A percentile compares a stretch with the other conserved stretches of the same genome.
phyloP scores from a whole-genome alignment of 2,888 invertebrate species.

The Melolontha melolontha region DNA sequence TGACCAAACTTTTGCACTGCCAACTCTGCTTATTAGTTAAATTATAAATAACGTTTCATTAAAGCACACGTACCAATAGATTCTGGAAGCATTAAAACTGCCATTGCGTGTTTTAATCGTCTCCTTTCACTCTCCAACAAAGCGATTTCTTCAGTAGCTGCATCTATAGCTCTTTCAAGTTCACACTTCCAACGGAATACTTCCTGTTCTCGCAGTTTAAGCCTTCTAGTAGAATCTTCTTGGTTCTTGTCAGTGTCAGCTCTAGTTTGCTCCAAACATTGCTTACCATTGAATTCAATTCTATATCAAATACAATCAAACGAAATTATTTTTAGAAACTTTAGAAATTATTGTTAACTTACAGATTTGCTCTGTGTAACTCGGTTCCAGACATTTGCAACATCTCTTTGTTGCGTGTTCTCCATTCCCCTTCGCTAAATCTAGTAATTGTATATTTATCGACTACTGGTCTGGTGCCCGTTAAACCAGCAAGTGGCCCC shows the following conservation, averaged over 20 bases:
- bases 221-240: conserved; percentile 73
- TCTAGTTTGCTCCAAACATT: conserved; percentile 74
- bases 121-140: conserved; percentile 76
- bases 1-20: too few relatives aligned
- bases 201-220: conserved; percentile 76
- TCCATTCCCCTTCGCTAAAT: conserved; percentile 81
- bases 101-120: conserved; percentile 76
- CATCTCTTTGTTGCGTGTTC: conserved; percentile 63
- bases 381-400: conserved; percentile 58
- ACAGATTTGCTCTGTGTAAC: conserved; percentile 60
- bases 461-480: conserved; percentile 80
- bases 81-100: conserved; percentile 77
- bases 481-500: conserved; percentile 76
- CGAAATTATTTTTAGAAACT: not conserved
- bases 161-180: conserved; percentile 76
- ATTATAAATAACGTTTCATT: not conserved
- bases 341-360: conserved; percentile 42
- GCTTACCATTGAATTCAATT: conserved; percentile 73
- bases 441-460: conserved; percentile 82
- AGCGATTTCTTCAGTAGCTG: conserved; percentile 78
- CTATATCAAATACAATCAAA: conserved; percentile 52
- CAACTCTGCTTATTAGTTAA: too few relatives aligned
- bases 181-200: conserved; percentile 82
- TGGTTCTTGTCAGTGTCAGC: conserved; percentile 77
- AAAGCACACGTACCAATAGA: conserved; percentile 69